Evolutionary conservation across 2,888 invertebrate genomes (phyloP).

Genomic region (Apantesis nais): DNA sequence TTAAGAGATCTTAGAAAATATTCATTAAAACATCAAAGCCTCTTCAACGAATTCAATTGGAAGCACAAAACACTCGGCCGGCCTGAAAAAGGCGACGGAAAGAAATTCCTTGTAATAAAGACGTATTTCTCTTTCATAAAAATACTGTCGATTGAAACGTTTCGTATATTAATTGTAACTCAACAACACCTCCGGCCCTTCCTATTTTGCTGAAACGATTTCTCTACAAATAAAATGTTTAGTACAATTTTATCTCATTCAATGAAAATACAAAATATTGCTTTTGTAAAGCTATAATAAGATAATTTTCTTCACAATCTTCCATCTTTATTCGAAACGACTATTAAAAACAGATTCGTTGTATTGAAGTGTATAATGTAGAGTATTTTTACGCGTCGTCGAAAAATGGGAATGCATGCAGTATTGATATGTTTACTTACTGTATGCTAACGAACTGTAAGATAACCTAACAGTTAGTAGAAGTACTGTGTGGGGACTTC

Average conservation of each 20-base stretch:
- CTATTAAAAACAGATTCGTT: neutral
- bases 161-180: conserved; percentile 27
- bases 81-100: neutral
- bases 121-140: conserved; percentile 13
- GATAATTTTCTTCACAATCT: neutral
- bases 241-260: neutral
- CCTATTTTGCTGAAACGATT: conserved; percentile 10
- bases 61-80: conserved; percentile 4
- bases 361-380: neutral
- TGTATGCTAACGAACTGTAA: neutral
- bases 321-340: neutral
- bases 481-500: no score
- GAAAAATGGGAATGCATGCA: neutral
- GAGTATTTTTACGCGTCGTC: neutral
- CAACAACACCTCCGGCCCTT: conserved; percentile 15
- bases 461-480: neutral
- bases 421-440: neutral
- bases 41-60: conserved; percentile 4
- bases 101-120: conserved; percentile 4
- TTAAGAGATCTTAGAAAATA: conserved; percentile 1
- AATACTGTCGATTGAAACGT: conserved; percentile 16
- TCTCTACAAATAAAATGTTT: conserved; percentile 2
- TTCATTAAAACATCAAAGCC: conserved; percentile 9
- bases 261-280: neutral
- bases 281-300: neutral